A percentile compares a stretch with the other conserved stretches of the same genome.
These are phyloP conservation scores for Anorthoa munda DNA, from an alignment of 2,888 invertebrate species.

Conservation along the genomic window DNA sequence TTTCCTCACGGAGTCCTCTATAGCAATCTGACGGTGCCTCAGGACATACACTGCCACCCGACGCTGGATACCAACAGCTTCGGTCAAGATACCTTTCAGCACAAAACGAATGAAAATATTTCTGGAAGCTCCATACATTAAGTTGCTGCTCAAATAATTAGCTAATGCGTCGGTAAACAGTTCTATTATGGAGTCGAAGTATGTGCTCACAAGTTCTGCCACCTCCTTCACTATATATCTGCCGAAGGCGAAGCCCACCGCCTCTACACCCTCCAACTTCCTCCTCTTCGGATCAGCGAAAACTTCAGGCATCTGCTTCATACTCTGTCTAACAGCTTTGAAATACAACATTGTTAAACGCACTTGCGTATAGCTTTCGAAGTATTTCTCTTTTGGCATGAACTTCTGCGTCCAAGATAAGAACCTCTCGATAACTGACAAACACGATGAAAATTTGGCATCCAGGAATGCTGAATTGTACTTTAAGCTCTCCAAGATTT, in stretches of 20 bases:
- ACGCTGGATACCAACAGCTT: not conserved
- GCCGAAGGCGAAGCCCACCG: too few species aligned
- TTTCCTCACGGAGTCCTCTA: not conserved
- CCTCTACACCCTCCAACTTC: too few species aligned
- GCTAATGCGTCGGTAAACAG: constrained; percentile 68
- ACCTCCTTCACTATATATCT: too few species aligned
- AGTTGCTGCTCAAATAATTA: constrained; percentile 59
- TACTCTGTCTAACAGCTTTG: constrained; percentile 73
- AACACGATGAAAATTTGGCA: constrained; percentile 68
- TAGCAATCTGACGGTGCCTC: not conserved
- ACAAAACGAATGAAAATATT: constrained; percentile 14
- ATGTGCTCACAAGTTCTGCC: too few species aligned
- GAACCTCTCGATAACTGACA: constrained; percentile 73
- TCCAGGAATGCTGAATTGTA: constrained; percentile 75
- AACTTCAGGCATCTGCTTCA: too few species aligned
- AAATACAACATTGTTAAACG: constrained; percentile 78
- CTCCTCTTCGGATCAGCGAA: too few species aligned
- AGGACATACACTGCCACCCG: constrained; percentile 4
- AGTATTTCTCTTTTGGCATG: constrained; percentile 73
- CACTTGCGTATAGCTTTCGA: constrained; percentile 69
- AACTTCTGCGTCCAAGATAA: constrained; percentile 70
- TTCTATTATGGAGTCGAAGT: constrained; percentile 73
- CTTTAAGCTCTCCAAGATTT: constrained; percentile 68
- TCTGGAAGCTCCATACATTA: constrained; percentile 25
- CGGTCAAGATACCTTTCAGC: not conserved